Evolutionary conservation across 1,140 invertebrate species (phyloP).

Genomic region (Bombus vancouverensis): DNA sequence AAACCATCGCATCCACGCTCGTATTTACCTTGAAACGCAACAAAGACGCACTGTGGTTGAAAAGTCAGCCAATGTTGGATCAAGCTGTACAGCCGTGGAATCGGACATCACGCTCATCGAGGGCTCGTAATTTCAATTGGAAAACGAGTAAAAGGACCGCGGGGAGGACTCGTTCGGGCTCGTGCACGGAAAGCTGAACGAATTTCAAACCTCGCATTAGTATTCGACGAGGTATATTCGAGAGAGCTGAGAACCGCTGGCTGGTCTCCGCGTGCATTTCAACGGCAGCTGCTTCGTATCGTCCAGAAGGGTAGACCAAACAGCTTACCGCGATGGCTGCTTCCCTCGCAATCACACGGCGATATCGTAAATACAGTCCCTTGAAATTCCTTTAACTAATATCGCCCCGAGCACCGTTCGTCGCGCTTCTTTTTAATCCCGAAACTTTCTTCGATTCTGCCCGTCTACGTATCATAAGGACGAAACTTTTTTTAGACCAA

Average conservation of each 20-base stretch:
- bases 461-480: too few relatives aligned
- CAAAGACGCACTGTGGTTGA: not conserved
- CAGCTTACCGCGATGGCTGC: slow-evolving; percentile 37
- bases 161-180: not conserved
- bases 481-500: not conserved
- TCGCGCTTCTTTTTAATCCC: slow-evolving; percentile 15
- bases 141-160: slow-evolving; percentile 23
- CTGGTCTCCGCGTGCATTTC: slow-evolving; percentile 9
- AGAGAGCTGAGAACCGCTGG: slow-evolving; percentile 20
- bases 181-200: slow-evolving; percentile 23
- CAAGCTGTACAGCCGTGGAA: not conserved
- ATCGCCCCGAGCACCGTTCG: slow-evolving; percentile 12
- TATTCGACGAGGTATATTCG: not conserved
- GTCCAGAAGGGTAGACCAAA: not conserved
- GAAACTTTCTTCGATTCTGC: not conserved
- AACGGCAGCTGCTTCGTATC: slow-evolving; percentile 47
- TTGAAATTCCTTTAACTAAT: slow-evolving; percentile 33
- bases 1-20: not conserved
- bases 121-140: slow-evolving; percentile 23
- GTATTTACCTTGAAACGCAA: not conserved
- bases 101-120: slow-evolving; percentile 9
- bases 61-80: not conserved
- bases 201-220: not conserved
- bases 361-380: slow-evolving; percentile 51
- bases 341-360: slow-evolving; percentile 49